These are phyloP conservation scores for Eristalinus aeneus DNA, from an alignment of 2,888 invertebrate genomes.

Conservation along the genomic window DNA sequence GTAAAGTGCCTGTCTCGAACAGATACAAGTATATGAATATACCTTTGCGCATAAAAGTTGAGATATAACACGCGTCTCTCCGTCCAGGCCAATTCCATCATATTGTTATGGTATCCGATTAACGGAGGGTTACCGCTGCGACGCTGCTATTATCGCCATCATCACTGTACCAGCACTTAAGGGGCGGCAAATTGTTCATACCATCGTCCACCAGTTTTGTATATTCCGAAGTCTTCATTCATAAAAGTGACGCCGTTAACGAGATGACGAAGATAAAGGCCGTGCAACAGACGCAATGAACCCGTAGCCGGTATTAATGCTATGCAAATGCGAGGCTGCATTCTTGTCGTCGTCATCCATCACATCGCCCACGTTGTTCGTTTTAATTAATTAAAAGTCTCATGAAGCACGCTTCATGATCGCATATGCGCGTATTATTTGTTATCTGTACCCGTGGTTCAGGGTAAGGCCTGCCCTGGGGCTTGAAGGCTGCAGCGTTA, in stretches of 20 bases:
- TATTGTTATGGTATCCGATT: not conserved
- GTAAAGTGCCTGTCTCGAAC: not conserved
- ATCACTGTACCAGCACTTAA: not conserved
- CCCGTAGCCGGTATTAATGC: slow-evolving; percentile 35
- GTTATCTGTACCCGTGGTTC: slow-evolving; percentile 3
- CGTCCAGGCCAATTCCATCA: not conserved
- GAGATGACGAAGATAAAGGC: slow-evolving; percentile 19
- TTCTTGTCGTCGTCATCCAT: not conserved
- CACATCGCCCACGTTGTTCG: not conserved
- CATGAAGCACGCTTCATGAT: slow-evolving; percentile 22
- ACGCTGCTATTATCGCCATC: not conserved
- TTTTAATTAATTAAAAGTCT: slow-evolving; percentile 40
- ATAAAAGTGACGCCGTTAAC: slow-evolving; percentile 12
- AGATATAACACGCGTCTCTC: too few species aligned
- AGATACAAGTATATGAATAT: too few species aligned
- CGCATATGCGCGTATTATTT: slow-evolving; percentile 21
- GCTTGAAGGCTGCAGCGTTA: not conserved
- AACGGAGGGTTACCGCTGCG: not conserved
- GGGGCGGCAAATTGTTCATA: not conserved
- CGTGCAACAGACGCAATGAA: slow-evolving; percentile 15
- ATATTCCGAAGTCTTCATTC: slow-evolving; percentile 20
- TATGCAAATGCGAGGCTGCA: slow-evolving; percentile 25
- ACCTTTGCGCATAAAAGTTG: too few species aligned
- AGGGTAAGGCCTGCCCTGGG: not conserved
- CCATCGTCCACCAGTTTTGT: not conserved